These are phyloP conservation scores for Grus americana DNA, from an alignment of 2,113 vertebrate species.

Conservation along the genomic window DNA sequence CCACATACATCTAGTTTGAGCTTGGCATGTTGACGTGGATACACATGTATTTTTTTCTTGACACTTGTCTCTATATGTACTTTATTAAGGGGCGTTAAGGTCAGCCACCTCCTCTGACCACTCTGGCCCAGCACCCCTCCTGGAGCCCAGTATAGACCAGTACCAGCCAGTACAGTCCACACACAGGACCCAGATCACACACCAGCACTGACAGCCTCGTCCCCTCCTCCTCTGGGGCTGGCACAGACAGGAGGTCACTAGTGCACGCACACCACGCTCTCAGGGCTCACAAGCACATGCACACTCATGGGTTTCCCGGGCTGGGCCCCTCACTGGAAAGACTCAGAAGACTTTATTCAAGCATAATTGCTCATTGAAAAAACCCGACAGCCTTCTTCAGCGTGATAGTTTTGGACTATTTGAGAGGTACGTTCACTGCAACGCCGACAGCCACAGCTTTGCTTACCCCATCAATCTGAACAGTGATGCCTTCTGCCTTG, in stretches of 20 bases:
- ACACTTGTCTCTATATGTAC: background rate
- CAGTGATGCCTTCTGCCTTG: background rate
- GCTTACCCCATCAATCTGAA: background rate
- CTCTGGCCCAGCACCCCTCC: background rate
- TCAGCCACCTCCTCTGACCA: background rate
- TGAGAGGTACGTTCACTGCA: background rate
- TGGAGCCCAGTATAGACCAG: background rate
- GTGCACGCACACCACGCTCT: accelerated
- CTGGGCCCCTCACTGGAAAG: background rate
- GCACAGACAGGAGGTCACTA: background rate
- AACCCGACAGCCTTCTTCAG: background rate
- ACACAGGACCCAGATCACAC: too few relatives aligned
- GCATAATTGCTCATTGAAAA: background rate
- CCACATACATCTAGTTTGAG: background rate
- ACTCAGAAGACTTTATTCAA: background rate
- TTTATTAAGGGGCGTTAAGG: background rate
- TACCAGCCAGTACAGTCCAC: background rate
- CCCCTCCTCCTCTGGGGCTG: background rate
- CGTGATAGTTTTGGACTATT: background rate
- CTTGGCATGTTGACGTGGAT: background rate
- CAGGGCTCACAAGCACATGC: background rate
- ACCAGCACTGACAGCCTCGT: background rate
- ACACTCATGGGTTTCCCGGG: accelerated
- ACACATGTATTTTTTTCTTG: background rate
- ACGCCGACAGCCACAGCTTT: background rate